Evolutionary conservation across 2,888 invertebrate genomes (phyloP), one percentile per base, ranked within the genome.

Genomic region (Chymomyza procnemis): DNA sequence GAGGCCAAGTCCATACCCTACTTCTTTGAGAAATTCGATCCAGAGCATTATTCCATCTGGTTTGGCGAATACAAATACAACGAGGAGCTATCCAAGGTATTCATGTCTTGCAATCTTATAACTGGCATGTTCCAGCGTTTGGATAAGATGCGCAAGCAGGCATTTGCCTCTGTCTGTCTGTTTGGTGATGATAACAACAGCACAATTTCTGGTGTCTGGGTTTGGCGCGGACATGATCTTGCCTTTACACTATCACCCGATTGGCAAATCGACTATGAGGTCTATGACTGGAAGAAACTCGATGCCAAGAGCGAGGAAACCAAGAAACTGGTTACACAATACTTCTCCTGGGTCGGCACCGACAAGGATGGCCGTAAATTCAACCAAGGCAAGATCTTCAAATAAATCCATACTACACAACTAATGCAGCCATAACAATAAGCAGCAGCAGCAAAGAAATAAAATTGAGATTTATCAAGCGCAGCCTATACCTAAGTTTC

Each of bases 331-430:
- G 97, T 99, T 14, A 92, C 94, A 75, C 95, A 97, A 88, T 99
- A 98, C 92, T 95, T 99, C 92, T 93, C 96, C 54, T 98, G 97
- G 97, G 93, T 93, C 81, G 98, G 98, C 73, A 91, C 93, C 19
- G 97, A 99, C 91, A 96, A 95, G 90, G 91, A 93, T 61, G 99
- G 97, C 69, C 96, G 98, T 90, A 94, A 95, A 90, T 98, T 99
- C 93, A 98, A 98, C 93, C 97, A 99, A 93, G 99, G 99, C 92
- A 99, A 99, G 93, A 96, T 99, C 92, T 99, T 99, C 94, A 99
- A 99, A 93, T 99, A 94, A 93, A 89, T 66, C 9, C 16, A 73
- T n/a, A n/a, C n/a, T n/a, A 61, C 48, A 46, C 21, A 3, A 34
- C 55, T 46, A 34, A 60, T 48, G 52, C 46, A 60, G 16, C 46